A percentile compares a stretch with the other conserved stretches of the same genome.
phyloP scores from a whole-genome alignment of 1,140 invertebrate species.

The Tetramorium alpestre region DNA sequence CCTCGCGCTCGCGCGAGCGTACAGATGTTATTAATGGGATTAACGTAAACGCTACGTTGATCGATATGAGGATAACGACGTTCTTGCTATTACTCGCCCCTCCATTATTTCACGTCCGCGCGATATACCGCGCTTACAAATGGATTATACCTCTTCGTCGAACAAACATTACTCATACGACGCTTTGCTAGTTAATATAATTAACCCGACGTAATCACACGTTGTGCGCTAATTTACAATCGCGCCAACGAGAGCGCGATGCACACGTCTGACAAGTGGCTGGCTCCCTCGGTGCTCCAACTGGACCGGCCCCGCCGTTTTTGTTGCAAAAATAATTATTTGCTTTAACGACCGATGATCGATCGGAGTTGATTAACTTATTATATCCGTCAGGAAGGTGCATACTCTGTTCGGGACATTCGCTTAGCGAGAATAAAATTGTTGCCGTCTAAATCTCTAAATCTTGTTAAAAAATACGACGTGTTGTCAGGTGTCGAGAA shows the following conservation, averaged over 20 bases:
- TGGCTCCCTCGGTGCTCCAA: background rate
- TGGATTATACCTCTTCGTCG: constrained; percentile 26
- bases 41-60: constrained; percentile 52
- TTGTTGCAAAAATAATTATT: constrained; percentile 37
- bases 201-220: constrained; percentile 31
- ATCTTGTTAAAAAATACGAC: background rate
- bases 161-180: constrained; percentile 39
- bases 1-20: background rate
- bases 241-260: background rate
- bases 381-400: background rate
- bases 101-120: constrained; percentile 54
- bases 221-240: constrained; percentile 44
- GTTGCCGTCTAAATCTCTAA: background rate
- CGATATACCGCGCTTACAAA: constrained; percentile 38
- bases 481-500: background rate
- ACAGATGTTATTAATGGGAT: constrained; percentile 48
- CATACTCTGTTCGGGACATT: background rate
- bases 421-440: background rate
- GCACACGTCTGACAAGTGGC: background rate
- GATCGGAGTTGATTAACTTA: constrained; percentile 15
- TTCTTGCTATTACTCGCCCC: constrained; percentile 50
- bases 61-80: constrained; percentile 48
- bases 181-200: constrained; percentile 50
- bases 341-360: constrained; percentile 12
- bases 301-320: background rate